phyloP scores from a whole-genome alignment of 2,797 vertebrate species.

The Typhlichthys subterraneus region DNA sequence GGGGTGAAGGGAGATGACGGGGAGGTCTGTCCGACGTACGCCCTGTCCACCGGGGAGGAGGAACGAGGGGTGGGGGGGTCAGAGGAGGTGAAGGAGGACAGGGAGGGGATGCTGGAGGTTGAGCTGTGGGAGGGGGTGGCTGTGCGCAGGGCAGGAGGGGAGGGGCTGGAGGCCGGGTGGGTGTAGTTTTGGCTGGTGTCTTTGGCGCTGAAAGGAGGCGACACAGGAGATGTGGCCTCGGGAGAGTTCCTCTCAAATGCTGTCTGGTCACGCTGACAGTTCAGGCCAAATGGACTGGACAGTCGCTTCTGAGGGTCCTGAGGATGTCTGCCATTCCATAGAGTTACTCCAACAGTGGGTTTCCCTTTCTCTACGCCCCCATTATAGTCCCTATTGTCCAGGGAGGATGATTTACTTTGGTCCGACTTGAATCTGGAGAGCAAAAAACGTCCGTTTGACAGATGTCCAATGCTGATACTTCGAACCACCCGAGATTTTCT shows the following conservation, averaged over 20 bases:
- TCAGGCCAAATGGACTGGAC: constrained; percentile 40
- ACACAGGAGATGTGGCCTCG: constrained; percentile 30
- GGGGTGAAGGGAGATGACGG: constrained; percentile 43
- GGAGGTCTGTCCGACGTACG: constrained; percentile 41
- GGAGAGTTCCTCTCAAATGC: constrained; percentile 44
- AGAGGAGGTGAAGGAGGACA: constrained; percentile 66
- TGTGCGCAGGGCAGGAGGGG: constrained; percentile 32
- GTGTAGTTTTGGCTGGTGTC: constrained; percentile 34
- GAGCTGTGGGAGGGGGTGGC: constrained; percentile 61
- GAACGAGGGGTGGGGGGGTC: constrained; percentile 74
- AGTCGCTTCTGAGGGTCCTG: constrained; percentile 31
- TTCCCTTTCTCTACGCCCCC: constrained; percentile 44
- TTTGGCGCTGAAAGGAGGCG: constrained; percentile 26
- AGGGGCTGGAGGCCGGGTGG: constrained; percentile 39
- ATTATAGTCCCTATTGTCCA: constrained; percentile 56
- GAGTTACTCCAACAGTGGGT: constrained; percentile 41
- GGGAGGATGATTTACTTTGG: constrained; percentile 38
- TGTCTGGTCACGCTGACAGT: constrained; percentile 65
- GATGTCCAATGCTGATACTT: constrained; percentile 68
- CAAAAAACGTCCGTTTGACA: constrained; percentile 70
- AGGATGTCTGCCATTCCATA: constrained; percentile 41
- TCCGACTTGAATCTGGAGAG: constrained; percentile 72
- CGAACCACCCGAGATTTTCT: constrained; percentile 72
- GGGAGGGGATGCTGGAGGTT: constrained; percentile 68
- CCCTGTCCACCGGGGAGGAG: constrained; percentile 59